These are phyloP conservation scores for Okamejei kenojei DNA, from an alignment of 2,797 vertebrate genomes.

Conservation along the genomic window DNA sequence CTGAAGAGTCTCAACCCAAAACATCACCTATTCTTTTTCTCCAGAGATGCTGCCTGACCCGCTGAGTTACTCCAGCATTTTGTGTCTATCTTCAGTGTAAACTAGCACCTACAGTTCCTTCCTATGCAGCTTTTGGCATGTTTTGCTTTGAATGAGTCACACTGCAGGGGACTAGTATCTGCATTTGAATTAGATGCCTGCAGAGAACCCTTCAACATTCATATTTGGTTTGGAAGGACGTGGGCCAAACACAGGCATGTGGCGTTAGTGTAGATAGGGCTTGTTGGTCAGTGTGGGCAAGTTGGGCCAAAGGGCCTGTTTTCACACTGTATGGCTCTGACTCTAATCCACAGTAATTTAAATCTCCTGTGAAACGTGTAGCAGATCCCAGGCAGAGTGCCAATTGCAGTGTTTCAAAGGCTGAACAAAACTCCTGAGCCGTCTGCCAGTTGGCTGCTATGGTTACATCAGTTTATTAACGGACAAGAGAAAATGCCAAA, in stretches of 20 bases:
- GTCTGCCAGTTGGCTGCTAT: constrained; percentile 7
- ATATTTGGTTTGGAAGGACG: neutral
- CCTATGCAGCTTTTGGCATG: too few species aligned
- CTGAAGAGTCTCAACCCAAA: too few species aligned
- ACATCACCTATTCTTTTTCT: too few species aligned
- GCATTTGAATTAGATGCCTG: neutral
- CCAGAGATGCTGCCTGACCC: too few species aligned
- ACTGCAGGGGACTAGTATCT: neutral
- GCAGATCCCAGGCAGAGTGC: neutral
- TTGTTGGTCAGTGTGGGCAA: too few species aligned
- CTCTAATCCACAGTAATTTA: neutral
- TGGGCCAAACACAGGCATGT: too few species aligned
- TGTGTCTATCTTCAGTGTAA: too few species aligned
- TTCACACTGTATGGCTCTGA: too few species aligned
- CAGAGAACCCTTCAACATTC: neutral
- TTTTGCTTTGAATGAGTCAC: neutral
- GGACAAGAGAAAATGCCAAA: neutral
- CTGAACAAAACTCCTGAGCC: neutral
- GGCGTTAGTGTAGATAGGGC: too few species aligned
- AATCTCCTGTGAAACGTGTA: neutral
- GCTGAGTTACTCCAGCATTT: too few species aligned
- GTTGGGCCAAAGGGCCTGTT: too few species aligned
- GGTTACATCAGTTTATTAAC: neutral
- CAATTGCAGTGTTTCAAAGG: constrained; percentile 1
- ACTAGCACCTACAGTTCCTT: too few species aligned